Evolutionary conservation across 2,888 invertebrate species (phyloP), one percentile per base, ranked within the genome.

Genomic region (Octonoba sinensis): DNA sequence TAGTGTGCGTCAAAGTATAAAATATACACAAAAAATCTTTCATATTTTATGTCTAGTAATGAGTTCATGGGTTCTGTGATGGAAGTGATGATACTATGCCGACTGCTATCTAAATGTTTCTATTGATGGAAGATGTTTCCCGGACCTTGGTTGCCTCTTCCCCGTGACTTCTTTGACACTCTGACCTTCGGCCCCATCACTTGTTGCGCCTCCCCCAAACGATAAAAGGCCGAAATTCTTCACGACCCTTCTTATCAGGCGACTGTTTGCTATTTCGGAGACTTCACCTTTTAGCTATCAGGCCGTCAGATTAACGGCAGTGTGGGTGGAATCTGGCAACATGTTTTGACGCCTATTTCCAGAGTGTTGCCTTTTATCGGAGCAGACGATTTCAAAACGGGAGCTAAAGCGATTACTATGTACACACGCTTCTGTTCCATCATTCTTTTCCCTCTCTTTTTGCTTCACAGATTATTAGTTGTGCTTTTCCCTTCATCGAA

Each of bases 271-370:
- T 62, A 36, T 69, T 67, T 44, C n/a, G 24, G 56, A 62, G 76
- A 79, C 72, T 79, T 79, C 79, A 73, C 79, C 79, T 79, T 69
- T 67, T 20, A 51, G 46, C 46, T 67, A 67, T 74, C 66, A 27
- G 65, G 60, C 24, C 51, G 36, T 54, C 54, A 62, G 76, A 76
- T 76, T 76, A 62, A 70, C 65, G 24, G n/a, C 73, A 71, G 79
- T 79, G 79, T 79, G 79, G 79, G 79, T 79, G 78, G 79, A 73
- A 65, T 49, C 65, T 73, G 72, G 78, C 72, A 72, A 60, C 71
- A 66, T 72, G 72, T 73, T 79, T 73, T 59, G 73, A 72, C 73
- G 79, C 69, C 67, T 62, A 15, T 44, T 79, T 64, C 54, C 69
- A 62, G 27, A 69, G 79, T 22, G 36, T 20, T 44, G 16, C 22